A percentile compares a stretch with the other conserved stretches of the same genome.
Conservation (phyloP, 2,113 vertebrate genomes). For the cat (Felis catus) region F.catus_Fca126_mat1.0 CM031419.1:149839001-149839500, state of each 20-base stretch:
- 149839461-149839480: background rate
- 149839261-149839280: constrained; percentile 1
- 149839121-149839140: constrained; percentile 67
- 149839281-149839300: background rate
- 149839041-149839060: background rate
- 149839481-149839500: constrained; percentile 18
- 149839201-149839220: constrained; percentile 47
- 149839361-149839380: background rate
- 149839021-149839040: background rate
- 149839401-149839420: background rate
- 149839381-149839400: background rate
- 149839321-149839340: constrained; percentile 28
- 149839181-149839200: constrained; percentile 60
- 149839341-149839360: background rate
- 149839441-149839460: background rate
- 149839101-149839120: constrained; percentile 62
- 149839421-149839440: background rate
- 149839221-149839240: constrained; percentile 21
- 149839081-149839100: constrained; percentile 69
- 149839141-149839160: constrained; percentile 39
- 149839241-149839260: background rate
- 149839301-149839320: background rate
- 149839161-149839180: constrained; percentile 64
- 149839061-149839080: background rate
- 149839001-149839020: constrained; percentile 24